Percentiles rank a stretch among this genome's conserved stretches.
These are phyloP conservation scores for Ataeniobius toweri DNA, from an alignment of 2,797 vertebrate species.

Conservation along the genomic window DNA sequence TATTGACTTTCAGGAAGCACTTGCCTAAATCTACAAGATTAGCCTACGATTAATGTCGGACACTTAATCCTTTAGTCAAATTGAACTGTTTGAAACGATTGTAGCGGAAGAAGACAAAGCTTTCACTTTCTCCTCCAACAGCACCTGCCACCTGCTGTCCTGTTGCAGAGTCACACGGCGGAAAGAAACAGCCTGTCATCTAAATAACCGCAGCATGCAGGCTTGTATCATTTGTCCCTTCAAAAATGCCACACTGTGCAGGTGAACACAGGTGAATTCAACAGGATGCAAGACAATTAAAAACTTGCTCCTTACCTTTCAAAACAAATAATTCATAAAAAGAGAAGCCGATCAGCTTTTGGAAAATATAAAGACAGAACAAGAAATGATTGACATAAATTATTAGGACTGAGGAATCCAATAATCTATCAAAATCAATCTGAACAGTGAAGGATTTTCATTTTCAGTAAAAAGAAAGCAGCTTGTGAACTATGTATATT, in stretches of 20 bases:
- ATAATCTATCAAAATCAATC: neutral
- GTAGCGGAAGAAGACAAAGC: conserved; percentile 28
- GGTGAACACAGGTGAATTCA: conserved; percentile 44
- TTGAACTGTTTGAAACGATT: conserved; percentile 55
- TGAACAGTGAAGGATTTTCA: neutral
- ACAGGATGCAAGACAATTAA: conserved; percentile 28
- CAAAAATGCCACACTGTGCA: conserved; percentile 29
- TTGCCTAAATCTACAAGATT: conserved; percentile 74
- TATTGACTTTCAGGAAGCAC: conserved; percentile 70
- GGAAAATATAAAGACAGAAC: conserved; percentile 11
- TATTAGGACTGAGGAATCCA: conserved; percentile 5
- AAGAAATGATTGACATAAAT: conserved; percentile 10
- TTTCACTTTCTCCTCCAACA: conserved; percentile 38
- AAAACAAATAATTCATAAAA: conserved; percentile 20
- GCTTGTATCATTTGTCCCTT: conserved; percentile 46
- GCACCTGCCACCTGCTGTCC: conserved; percentile 51
- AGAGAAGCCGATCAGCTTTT: conserved; percentile 24
- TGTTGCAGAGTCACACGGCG: conserved; percentile 8
- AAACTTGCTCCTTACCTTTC: conserved; percentile 19
- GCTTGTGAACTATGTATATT: too few relatives aligned
- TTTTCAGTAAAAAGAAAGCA: neutral
- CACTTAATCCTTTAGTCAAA: conserved; percentile 74
- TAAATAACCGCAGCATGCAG: conserved; percentile 40
- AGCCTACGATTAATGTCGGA: conserved; percentile 66
- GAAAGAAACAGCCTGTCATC: conserved; percentile 36